These are phyloP conservation scores for Diabrotica virgifera DNA, from an alignment of 1,140 invertebrate genomes.

Conservation along the genomic window DNA sequence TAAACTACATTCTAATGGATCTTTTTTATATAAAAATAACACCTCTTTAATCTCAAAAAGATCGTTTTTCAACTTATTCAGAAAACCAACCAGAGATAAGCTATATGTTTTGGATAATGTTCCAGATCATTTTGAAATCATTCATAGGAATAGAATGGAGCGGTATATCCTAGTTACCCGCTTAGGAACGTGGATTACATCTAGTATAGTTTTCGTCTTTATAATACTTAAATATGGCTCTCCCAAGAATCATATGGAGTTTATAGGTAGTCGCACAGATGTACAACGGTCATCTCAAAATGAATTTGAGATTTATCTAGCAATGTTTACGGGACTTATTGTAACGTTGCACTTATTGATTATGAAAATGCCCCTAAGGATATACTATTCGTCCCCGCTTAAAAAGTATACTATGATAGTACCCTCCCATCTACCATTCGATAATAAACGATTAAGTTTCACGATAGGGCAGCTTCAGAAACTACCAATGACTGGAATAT, in stretches of 20 bases:
- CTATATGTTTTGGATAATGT: slow-evolving; percentile 37
- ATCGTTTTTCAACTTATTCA: slow-evolving; percentile 24
- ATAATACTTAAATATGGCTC: slow-evolving; percentile 10
- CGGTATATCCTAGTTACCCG: slow-evolving; percentile 31
- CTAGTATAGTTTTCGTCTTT: slow-evolving; percentile 15
- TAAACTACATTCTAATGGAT: background rate
- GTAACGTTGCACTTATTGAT: slow-evolving; percentile 29
- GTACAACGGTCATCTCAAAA: slow-evolving; percentile 15
- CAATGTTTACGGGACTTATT: slow-evolving; percentile 22
- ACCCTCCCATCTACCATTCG: slow-evolving; percentile 30
- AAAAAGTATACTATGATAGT: slow-evolving; percentile 34
- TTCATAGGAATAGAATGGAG: slow-evolving; percentile 38
- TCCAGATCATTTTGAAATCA: slow-evolving; percentile 34
- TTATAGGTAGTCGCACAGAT: background rate
- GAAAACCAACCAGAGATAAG: slow-evolving; percentile 23
- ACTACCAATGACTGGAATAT: slow-evolving; percentile 10
- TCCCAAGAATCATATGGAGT: slow-evolving; percentile 4
- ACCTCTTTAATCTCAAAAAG: background rate
- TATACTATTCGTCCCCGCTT: slow-evolving; percentile 31
- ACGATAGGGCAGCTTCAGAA: slow-evolving; percentile 26
- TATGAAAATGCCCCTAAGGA: slow-evolving; percentile 32
- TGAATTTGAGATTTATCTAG: slow-evolving; percentile 27
- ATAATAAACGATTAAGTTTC: slow-evolving; percentile 23
- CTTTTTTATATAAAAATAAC: too few relatives aligned
- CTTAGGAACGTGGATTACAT: slow-evolving; percentile 24